Evolutionary conservation across 2,888 invertebrate species (phyloP).

Genomic region (Tuta absoluta): DNA sequence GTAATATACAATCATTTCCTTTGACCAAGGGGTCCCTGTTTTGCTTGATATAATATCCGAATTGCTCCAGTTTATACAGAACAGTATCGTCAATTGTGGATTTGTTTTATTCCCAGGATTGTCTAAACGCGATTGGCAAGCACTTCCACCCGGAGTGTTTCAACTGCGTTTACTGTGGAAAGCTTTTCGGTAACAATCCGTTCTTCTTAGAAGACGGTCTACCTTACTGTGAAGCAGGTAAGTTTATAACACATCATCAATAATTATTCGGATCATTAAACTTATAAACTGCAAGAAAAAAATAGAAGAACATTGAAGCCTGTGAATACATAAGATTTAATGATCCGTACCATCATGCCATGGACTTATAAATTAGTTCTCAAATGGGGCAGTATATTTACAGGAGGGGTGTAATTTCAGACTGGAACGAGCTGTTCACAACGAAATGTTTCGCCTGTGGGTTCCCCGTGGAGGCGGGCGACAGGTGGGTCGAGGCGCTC

Average conservation of each 20-base stretch:
- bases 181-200: constrained; percentile 96
- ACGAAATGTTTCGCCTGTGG: constrained; percentile 99
- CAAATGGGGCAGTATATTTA: not conserved
- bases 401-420: constrained; percentile 77
- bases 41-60: too few species aligned
- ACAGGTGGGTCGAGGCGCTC: constrained; percentile 99
- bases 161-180: constrained; percentile 96
- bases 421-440: constrained; percentile 99
- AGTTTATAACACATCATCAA: not conserved
- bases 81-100: too few species aligned
- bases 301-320: too few species aligned
- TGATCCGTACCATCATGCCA: too few species aligned
- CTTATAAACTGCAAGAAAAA: too few species aligned
- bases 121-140: constrained; percentile 98
- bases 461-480: constrained; percentile 99
- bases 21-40: too few species aligned
- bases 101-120: constrained; percentile 86
- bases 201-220: constrained; percentile 99
- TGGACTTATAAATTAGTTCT: not conserved
- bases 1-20: too few species aligned
- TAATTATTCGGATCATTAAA: not conserved
- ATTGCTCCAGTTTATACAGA: too few species aligned
- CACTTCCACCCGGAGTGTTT: constrained; percentile 99
- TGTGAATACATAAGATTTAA: too few species aligned
- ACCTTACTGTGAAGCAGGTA: constrained; percentile 97